phyloP scores from a whole-genome alignment of 1,140 invertebrate species.

The Sinella curviseta region DNA sequence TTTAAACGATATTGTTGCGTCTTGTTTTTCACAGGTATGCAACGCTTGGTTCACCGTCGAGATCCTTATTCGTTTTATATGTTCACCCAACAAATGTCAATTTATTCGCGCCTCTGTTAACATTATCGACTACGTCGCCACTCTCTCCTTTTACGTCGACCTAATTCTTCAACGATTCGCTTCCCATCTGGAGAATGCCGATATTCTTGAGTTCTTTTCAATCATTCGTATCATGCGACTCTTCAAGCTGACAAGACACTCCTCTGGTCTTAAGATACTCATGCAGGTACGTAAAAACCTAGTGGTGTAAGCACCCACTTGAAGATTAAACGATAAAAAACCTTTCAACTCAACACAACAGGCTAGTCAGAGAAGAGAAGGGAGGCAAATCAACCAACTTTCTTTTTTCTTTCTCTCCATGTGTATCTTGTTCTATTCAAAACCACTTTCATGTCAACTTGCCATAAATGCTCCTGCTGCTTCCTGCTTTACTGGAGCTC shows the following conservation, averaged over 20 bases:
- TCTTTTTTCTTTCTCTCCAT: neutral
- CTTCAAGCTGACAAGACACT: conserved; percentile 96
- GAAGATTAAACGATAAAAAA: conserved; percentile 52
- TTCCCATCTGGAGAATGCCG: conserved; percentile 89
- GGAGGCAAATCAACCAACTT: neutral
- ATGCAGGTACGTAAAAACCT: conserved; percentile 72
- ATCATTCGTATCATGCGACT: conserved; percentile 98
- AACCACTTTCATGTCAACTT: conserved; percentile 4
- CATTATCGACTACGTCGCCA: conserved; percentile 98
- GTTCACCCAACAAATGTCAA: conserved; percentile 85
- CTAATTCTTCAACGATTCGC: conserved; percentile 83
- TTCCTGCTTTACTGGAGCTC: no score
- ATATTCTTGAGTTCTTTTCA: conserved; percentile 98
- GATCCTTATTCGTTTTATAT: conserved; percentile 91
- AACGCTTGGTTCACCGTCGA: conserved; percentile 99
- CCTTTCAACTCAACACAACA: neutral
- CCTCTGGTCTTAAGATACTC: conserved; percentile 94
- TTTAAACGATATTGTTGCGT: no score
- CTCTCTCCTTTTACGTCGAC: conserved; percentile 94
- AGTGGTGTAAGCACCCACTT: conserved; percentile 53
- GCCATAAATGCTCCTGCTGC: neutral
- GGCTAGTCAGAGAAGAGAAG: neutral
- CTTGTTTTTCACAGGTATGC: no score
- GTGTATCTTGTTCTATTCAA: neutral
- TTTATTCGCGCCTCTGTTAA: conserved; percentile 93